phyloP scores from a whole-genome alignment of 1,140 invertebrate genomes.

The Heliconius melpomene region DNA sequence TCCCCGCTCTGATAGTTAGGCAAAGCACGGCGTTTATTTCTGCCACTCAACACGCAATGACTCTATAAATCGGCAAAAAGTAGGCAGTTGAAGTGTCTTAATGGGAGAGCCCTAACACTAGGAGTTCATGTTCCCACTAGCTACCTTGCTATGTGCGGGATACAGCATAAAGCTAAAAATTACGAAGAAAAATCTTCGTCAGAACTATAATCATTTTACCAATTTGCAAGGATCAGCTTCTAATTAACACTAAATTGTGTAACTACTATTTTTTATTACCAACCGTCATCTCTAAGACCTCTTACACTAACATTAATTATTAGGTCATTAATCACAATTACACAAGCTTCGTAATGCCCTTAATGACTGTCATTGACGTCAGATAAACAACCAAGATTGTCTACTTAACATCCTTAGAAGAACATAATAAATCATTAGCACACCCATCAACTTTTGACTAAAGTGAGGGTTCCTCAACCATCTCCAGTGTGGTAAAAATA shows the following conservation, averaged over 20 bases:
- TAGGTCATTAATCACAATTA: background rate
- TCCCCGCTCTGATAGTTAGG: background rate
- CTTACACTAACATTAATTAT: background rate
- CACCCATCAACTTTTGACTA: slow-evolving; percentile 1
- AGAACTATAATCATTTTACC: background rate
- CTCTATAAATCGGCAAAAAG: background rate
- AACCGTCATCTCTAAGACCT: background rate
- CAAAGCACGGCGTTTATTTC: background rate
- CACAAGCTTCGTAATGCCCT: background rate
- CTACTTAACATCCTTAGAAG: background rate
- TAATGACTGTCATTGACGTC: background rate
- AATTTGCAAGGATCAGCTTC: background rate
- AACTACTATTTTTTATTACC: background rate
- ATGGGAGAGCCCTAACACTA: background rate
- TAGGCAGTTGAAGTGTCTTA: background rate
- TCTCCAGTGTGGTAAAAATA: background rate
- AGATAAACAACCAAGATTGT: background rate
- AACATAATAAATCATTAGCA: background rate
- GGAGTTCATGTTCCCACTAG: background rate
- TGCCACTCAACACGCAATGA: background rate
- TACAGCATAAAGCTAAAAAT: background rate
- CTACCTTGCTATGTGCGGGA: background rate
- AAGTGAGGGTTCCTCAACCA: background rate
- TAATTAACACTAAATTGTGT: too few species aligned
- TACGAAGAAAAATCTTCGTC: background rate